Percentiles rank a stretch among this genome's conserved stretches.
Conservation (phyloP, 2,797 vertebrate genomes). For the Pyrocephalus nanus region DNA sequence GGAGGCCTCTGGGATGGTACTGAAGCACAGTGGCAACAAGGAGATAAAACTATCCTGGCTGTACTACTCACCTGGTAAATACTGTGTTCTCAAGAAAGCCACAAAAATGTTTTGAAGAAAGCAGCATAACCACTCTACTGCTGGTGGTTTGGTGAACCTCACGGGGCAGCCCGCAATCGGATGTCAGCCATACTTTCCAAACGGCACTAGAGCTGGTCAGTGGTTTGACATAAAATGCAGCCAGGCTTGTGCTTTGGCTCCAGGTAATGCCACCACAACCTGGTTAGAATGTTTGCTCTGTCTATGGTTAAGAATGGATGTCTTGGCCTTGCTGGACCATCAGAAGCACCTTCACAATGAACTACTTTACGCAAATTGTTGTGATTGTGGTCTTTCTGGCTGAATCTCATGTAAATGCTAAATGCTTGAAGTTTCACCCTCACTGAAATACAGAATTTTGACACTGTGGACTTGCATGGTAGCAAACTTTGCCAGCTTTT, state of each 20-base stretch:
- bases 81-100: neutral
- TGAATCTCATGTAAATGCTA: neutral
- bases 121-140: constrained; percentile 14
- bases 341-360: neutral
- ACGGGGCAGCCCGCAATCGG: neutral
- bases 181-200: constrained; percentile 56
- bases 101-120: constrained; percentile 58
- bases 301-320: neutral
- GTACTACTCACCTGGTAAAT: constrained; percentile 42
- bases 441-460: neutral
- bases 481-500: constrained; percentile 29
- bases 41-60: neutral
- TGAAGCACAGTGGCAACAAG: neutral
- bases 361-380: neutral
- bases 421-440: neutral
- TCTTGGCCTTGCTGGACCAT: neutral
- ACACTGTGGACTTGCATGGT: neutral
- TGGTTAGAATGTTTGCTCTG: constrained; percentile 13
- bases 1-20: neutral
- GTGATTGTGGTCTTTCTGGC: neutral
- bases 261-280: constrained; percentile 55
- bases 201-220: neutral
- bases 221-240: constrained; percentile 25
- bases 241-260: constrained; percentile 51
- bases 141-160: constrained; percentile 61